A percentile compares a stretch with the other conserved stretches of the same genome.
Conservation (phyloP, 2,888 invertebrate genomes). For the Hartigia nigra region DNA sequence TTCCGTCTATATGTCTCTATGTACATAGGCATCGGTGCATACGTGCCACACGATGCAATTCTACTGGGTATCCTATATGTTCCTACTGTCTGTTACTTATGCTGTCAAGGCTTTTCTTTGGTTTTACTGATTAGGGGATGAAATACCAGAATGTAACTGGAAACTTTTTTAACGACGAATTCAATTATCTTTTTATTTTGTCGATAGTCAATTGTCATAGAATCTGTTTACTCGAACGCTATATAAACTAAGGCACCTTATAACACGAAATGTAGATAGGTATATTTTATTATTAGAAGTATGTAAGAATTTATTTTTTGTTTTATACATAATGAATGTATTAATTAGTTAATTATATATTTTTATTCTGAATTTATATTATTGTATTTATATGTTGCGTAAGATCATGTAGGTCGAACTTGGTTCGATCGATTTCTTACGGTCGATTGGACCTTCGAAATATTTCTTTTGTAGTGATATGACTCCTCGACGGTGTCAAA, state of each 20-base stretch:
- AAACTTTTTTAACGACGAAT: too few species aligned
- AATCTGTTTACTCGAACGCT: too few species aligned
- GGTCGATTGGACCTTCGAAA: background rate
- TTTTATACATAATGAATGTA: too few species aligned
- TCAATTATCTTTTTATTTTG: too few species aligned
- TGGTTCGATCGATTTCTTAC: background rate
- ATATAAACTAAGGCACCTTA: too few species aligned
- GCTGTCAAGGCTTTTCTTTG: background rate
- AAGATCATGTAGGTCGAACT: background rate
- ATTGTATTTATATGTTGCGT: background rate
- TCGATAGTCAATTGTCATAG: too few species aligned
- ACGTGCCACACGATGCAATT: background rate
- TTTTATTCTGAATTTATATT: too few species aligned
- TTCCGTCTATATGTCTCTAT: slow-evolving; percentile 6
- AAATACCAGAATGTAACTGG: background rate
- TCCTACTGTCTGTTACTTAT: too few species aligned
- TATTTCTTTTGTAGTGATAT: background rate
- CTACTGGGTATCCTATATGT: background rate
- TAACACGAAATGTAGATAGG: too few species aligned
- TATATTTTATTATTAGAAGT: too few species aligned
- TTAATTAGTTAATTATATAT: too few species aligned
- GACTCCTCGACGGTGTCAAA: background rate
- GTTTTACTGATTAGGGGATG: background rate
- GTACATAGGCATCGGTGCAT: background rate
- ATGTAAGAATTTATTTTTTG: too few species aligned